Conservation (phyloP, 2,113 vertebrate genomes). For the Carassius carassius region DNA sequence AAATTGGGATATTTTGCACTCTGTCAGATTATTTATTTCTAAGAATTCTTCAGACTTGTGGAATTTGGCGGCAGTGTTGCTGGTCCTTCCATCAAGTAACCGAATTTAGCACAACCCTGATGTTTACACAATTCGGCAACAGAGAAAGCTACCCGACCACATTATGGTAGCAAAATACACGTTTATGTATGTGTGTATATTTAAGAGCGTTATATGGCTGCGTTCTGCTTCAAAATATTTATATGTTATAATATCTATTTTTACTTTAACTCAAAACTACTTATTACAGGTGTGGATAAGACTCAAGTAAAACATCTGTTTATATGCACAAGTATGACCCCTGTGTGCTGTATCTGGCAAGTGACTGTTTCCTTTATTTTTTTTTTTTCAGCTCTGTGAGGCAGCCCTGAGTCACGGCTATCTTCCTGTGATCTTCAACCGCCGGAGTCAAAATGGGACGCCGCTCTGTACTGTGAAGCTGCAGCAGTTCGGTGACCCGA, state of each 20-base stretch:
- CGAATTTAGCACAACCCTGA: conserved; percentile 51
- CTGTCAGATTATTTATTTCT: conserved; percentile 23
- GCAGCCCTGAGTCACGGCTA: conserved; percentile 76
- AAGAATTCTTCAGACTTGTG: conserved; percentile 14
- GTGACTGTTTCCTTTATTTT: not conserved
- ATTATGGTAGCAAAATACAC: not conserved
- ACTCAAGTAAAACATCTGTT: conserved; percentile 26
- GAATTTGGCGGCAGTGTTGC: conserved; percentile 42
- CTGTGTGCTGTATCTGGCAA: not conserved
- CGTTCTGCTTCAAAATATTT: not conserved
- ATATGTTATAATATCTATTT: conserved; percentile 14
- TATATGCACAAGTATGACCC: conserved; percentile 18
- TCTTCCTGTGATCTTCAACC: conserved; percentile 83
- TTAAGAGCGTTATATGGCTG: conserved; percentile 16
- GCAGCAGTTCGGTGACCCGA: conserved; percentile 84
- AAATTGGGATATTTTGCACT: not conserved
- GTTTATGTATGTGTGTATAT: not conserved
- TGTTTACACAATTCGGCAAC: conserved; percentile 12
- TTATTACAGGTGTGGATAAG: conserved; percentile 30
- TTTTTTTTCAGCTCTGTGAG: conserved; percentile 75
- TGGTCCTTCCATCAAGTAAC: conserved; percentile 22
- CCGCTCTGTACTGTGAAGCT: conserved; percentile 82
- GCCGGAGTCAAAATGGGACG: conserved; percentile 83
- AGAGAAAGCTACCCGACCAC: conserved; percentile 29
- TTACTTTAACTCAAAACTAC: not conserved